phyloP scores from a whole-genome alignment of 2,888 invertebrate genomes.

The Rhamnusium bicolor region DNA sequence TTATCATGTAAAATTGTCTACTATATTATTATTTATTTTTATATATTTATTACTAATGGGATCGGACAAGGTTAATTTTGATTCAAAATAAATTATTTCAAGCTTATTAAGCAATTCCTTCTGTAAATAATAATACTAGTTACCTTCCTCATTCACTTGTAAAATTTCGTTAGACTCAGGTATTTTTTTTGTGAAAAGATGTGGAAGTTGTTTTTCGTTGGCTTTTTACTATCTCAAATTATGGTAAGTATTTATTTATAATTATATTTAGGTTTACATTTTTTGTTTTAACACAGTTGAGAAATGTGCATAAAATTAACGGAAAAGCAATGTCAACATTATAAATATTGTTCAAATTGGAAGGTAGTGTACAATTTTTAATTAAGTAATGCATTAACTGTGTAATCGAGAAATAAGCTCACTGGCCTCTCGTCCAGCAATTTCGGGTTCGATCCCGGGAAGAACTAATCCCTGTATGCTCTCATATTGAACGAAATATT shows the following conservation, averaged over 20 bases:
- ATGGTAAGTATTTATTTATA: constrained; percentile 4
- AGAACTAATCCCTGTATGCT: no score
- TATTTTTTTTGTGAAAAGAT: neutral
- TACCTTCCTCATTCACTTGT: neutral
- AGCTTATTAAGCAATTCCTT: constrained; percentile 35
- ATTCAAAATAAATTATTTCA: constrained; percentile 23
- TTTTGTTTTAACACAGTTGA: no score
- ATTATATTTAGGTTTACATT: no score
- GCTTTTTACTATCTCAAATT: neutral
- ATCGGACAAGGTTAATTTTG: constrained; percentile 39
- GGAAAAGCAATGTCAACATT: no score
- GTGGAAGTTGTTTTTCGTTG: constrained; percentile 10
- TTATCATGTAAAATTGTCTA: constrained; percentile 2
- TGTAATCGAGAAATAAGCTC: no score
- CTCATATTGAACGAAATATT: no score
- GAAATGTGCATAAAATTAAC: no score
- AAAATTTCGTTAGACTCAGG: neutral
- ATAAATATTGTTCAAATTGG: no score
- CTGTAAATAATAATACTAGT: neutral
- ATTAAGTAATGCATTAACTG: no score
- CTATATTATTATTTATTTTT: constrained; percentile 22
- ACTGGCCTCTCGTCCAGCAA: no score
- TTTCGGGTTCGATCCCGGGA: no score
- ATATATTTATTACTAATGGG: constrained; percentile 27
- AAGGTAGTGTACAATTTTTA: no score